Conservation (phyloP, 2,888 invertebrate species). For the Oligia fasciuncula region DNA sequence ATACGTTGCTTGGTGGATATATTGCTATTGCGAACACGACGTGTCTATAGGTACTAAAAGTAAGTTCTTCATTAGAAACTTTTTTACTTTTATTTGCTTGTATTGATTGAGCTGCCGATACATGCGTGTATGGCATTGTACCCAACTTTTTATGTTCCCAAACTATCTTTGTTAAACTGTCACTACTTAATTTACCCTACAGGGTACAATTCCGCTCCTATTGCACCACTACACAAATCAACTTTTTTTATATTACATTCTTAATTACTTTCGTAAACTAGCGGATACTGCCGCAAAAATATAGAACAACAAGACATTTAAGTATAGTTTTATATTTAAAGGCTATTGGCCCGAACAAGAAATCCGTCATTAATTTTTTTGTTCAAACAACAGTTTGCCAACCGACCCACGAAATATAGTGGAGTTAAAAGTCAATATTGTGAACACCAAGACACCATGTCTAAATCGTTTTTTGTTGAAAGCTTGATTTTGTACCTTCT, state of each 20-base stretch:
- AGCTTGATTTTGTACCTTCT: conserved; percentile 53
- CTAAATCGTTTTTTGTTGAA: conserved; percentile 64
- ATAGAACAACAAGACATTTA: conserved; percentile 27
- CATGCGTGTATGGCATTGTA: conserved; percentile 18
- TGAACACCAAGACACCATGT: conserved; percentile 64
- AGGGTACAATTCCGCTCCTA: conserved; percentile 9
- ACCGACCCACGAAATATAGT: conserved; percentile 50
- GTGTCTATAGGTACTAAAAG: not conserved
- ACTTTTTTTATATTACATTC: not conserved
- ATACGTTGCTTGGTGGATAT: not conserved
- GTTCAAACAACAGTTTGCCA: conserved; percentile 59
- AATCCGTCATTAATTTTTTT: conserved; percentile 57
- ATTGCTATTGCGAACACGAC: not conserved
- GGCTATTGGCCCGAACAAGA: conserved; percentile 58
- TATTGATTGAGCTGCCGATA: conserved; percentile 4
- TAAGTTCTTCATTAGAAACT: conserved; percentile 23
- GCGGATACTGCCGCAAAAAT: conserved; percentile 18
- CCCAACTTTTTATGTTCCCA: conserved; percentile 22
- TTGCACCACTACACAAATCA: conserved; percentile 19
- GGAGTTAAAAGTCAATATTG: conserved; percentile 64
- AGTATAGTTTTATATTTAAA: conserved; percentile 21
- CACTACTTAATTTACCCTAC: conserved; percentile 23
- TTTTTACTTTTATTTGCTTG: conserved; percentile 4
- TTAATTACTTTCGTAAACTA: not conserved
- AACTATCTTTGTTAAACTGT: conserved; percentile 34